phyloP scores from a whole-genome alignment of 2,888 invertebrate species.

The Hymenopus coronatus region DNA sequence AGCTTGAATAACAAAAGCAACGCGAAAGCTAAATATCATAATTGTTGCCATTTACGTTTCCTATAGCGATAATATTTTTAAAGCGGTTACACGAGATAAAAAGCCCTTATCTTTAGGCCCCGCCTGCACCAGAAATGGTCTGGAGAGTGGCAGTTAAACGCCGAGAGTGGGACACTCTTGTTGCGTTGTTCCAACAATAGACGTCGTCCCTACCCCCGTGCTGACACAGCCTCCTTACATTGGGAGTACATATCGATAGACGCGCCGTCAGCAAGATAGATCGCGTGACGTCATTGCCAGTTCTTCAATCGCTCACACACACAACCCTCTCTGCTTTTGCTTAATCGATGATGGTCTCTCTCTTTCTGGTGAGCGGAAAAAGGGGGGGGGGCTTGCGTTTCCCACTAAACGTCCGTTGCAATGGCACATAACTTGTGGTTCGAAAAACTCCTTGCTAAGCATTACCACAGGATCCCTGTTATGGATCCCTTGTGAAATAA shows the following conservation, averaged over 20 bases:
- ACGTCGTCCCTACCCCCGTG: not conserved
- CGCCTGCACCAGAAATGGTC: not conserved
- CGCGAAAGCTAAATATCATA: too few species aligned
- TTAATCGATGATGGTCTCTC: not conserved
- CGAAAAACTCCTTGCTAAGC: not conserved
- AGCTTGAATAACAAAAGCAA: too few species aligned
- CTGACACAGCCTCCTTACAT: not conserved
- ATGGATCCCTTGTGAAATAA: not conserved
- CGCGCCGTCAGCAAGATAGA: not conserved
- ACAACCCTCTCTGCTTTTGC: not conserved
- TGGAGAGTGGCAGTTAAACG: not conserved
- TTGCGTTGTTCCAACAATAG: not conserved
- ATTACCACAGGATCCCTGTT: not conserved
- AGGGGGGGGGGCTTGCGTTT: not conserved
- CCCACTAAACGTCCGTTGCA: not conserved
- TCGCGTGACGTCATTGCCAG: not conserved
- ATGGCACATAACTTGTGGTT: not conserved
- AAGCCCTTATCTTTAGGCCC: too few species aligned
- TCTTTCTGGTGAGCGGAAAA: not conserved
- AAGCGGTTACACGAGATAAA: too few species aligned
- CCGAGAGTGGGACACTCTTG: not conserved
- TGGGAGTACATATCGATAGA: not conserved
- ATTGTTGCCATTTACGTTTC: too few species aligned
- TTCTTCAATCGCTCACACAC: not conserved
- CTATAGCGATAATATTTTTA: too few species aligned